These are phyloP conservation scores for Temnothorax ravouxi DNA, from an alignment of 2,888 invertebrate species.

Conservation along the genomic window DNA sequence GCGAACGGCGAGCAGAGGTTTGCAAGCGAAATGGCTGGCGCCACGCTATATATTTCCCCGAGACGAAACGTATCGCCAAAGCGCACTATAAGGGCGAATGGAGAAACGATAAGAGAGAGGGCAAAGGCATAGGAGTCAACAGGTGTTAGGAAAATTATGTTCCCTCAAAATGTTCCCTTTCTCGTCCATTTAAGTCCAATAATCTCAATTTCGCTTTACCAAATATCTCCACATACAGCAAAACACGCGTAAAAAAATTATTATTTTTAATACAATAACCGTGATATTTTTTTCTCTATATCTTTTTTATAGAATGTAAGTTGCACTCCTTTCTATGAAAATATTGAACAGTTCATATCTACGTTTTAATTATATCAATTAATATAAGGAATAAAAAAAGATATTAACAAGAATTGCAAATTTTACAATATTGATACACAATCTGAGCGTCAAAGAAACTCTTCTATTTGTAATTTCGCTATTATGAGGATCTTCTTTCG, in stretches of 20 bases:
- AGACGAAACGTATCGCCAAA: constrained; percentile 82
- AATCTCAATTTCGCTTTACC: neutral
- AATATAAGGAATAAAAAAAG: neutral
- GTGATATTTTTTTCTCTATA: neutral
- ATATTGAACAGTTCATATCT: neutral
- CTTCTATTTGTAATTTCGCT: neutral
- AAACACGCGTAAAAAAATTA: neutral
- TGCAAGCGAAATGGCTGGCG: constrained; percentile 88
- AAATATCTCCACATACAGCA: neutral
- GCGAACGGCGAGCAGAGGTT: constrained; percentile 58
- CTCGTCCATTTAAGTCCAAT: neutral
- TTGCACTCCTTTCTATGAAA: neutral
- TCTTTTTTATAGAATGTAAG: neutral
- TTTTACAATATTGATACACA: neutral
- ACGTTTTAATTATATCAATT: constrained; percentile 9
- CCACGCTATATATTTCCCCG: constrained; percentile 88
- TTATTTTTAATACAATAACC: neutral
- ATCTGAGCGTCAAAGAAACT: neutral
- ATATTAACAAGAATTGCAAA: neutral
- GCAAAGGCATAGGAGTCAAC: constrained; percentile 79
- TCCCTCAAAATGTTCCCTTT: neutral
- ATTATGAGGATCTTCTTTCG: neutral
- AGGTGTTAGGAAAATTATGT: constrained; percentile 64
- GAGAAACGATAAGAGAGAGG: constrained; percentile 87
- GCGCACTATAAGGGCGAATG: constrained; percentile 89